Conservation (phyloP, 2,113 vertebrate species). For the Ariopsis seemanni region DNA sequence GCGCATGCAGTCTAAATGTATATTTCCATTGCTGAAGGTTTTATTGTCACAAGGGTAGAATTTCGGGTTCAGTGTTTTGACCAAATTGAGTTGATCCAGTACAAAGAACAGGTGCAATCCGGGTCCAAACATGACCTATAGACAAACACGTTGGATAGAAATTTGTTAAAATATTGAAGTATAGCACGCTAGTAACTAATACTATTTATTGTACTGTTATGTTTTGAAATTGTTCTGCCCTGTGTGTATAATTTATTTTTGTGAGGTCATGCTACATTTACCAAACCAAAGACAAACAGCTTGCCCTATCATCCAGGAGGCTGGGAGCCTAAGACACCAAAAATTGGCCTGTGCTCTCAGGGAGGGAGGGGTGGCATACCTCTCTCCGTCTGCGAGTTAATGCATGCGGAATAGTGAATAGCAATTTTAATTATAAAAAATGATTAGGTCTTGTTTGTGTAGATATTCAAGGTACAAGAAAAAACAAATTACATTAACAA, state of each 20-base stretch:
- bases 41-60: conserved; percentile 75
- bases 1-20: conserved; percentile 65
- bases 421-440: too few species aligned
- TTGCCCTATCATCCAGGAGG: too few species aligned
- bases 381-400: too few species aligned
- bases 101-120: conserved; percentile 52
- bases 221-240: neutral
- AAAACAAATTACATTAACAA: neutral
- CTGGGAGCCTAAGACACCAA: too few species aligned
- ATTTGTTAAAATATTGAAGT: neutral
- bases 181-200: neutral
- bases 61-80: conserved; percentile 54
- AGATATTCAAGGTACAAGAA: neutral
- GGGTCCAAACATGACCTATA: conserved; percentile 56
- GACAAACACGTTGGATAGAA: neutral
- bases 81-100: conserved; percentile 54
- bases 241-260: neutral
- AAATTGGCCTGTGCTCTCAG: too few species aligned
- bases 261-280: neutral
- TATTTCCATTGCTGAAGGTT: conserved; percentile 39
- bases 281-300: neutral
- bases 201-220: neutral
- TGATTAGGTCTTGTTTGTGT: neutral
- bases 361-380: too few species aligned
- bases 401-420: too few species aligned